A percentile compares a stretch with the other conserved stretches of the same genome.
Conservation (phyloP, 2,888 invertebrate species). For the Netelia virgata region DNA sequence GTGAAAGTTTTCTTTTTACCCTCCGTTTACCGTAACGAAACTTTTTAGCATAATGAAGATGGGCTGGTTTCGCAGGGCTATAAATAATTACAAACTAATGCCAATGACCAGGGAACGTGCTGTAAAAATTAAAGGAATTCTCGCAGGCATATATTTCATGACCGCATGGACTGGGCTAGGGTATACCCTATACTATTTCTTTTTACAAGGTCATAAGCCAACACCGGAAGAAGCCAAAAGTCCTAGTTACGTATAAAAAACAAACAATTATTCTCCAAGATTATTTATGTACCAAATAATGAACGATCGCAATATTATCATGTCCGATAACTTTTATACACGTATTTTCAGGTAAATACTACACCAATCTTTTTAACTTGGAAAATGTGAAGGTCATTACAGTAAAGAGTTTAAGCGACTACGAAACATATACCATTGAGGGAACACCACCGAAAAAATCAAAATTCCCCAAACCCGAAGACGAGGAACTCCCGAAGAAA, state of each 20-base stretch:
- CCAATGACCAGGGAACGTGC: conserved; percentile 45
- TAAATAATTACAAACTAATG: conserved; percentile 10
- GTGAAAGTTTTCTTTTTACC: background rate
- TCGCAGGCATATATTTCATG: conserved; percentile 66
- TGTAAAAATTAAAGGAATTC: conserved; percentile 35
- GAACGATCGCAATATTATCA: conserved; percentile 17
- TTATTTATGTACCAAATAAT: conserved; percentile 41
- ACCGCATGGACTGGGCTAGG: conserved; percentile 66
- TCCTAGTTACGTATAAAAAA: conserved; percentile 51
- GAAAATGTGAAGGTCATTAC: conserved; percentile 87
- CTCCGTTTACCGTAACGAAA: background rate
- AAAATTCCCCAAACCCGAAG: background rate
- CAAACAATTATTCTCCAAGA: conserved; percentile 24
- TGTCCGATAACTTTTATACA: background rate
- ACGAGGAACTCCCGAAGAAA: background rate
- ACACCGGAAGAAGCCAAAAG: background rate
- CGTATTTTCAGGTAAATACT: conserved; percentile 86
- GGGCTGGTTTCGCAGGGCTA: conserved; percentile 56
- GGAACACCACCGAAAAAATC: conserved; percentile 30
- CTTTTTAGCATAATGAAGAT: conserved; percentile 24
- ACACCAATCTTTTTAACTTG: conserved; percentile 87
- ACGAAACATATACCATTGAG: conserved; percentile 61
- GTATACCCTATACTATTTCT: background rate
- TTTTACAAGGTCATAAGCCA: background rate
- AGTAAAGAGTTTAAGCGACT: conserved; percentile 85